A percentile compares a stretch with the other conserved stretches of the same genome.
phyloP scores from a whole-genome alignment of 1,140 invertebrate species.

The Halotydeus destructor region DNA sequence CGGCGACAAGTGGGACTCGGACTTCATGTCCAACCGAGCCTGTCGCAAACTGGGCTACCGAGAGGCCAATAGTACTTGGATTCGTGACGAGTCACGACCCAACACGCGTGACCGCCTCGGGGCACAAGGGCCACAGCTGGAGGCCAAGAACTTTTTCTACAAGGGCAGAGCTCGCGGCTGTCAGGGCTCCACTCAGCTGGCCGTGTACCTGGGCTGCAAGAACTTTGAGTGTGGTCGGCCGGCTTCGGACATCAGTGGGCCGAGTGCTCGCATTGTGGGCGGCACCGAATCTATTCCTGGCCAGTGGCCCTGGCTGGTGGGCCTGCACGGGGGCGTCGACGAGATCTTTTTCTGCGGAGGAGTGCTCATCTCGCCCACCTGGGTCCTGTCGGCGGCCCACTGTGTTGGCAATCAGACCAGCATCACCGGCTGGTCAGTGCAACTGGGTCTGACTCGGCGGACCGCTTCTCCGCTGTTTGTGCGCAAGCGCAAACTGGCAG shows the following conservation, averaged over 20 bases:
- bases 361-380: conserved; percentile 30
- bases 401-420: conserved; percentile 32
- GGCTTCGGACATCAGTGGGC: neutral
- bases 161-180: conserved; percentile 6
- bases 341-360: conserved; percentile 31
- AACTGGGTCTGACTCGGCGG: conserved; percentile 19
- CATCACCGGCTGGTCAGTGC: conserved; percentile 15
- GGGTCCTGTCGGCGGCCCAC: conserved; percentile 32
- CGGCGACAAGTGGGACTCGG: conserved; percentile 17
- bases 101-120: neutral
- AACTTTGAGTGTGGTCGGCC: conserved; percentile 14
- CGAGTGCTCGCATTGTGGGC: conserved; percentile 17
- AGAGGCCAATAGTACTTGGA: conserved; percentile 13
- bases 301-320: conserved; percentile 20
- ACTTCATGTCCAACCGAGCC: conserved; percentile 14
- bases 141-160: conserved; percentile 4
- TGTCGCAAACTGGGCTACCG: conserved; percentile 18
- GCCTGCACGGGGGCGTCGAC: conserved; percentile 19
- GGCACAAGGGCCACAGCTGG: neutral
- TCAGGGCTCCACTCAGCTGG: neutral
- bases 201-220: conserved; percentile 14
- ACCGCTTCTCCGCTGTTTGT: conserved; percentile 17
- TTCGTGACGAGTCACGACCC: conserved; percentile 11
- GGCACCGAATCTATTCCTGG: conserved; percentile 19
- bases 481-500: conserved; percentile 13